A percentile compares a stretch with the other conserved stretches of the same genome.
Conservation (phyloP, 2,888 invertebrate genomes). For the Drosophila algonquin region DNA sequence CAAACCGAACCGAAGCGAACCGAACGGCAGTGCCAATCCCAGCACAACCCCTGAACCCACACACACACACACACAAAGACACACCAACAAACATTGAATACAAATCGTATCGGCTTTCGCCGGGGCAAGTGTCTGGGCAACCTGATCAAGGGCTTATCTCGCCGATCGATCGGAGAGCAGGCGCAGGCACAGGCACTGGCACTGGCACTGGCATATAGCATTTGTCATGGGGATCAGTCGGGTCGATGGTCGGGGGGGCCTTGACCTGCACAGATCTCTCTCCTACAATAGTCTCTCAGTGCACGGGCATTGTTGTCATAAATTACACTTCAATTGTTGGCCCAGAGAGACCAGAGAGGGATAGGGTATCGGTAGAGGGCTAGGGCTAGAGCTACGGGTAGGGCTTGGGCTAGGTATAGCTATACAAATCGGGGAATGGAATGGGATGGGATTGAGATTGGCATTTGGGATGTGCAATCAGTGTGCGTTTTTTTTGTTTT, state of each 20-base stretch:
- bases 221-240: conserved; percentile 69
- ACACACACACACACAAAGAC: not conserved
- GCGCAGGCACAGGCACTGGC: conserved; percentile 43
- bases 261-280: conserved; percentile 38
- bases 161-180: conserved; percentile 56
- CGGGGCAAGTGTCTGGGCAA: conserved; percentile 68
- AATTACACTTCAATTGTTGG: conserved; percentile 76
- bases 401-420: not conserved
- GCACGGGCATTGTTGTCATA: conserved; percentile 70
- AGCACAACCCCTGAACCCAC: conserved; percentile 23
- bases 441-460: conserved; percentile 12
- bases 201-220: conserved; percentile 43
- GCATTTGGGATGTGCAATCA: conserved; percentile 46
- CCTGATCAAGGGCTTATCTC: conserved; percentile 77
- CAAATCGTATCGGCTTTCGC: conserved; percentile 57
- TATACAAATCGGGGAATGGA: not conserved
- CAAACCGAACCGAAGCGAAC: conserved; percentile 13
- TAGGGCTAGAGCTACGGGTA: not conserved
- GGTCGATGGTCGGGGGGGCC: conserved; percentile 43
- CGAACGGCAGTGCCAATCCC: conserved; percentile 30
- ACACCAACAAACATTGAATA: conserved; percentile 13
- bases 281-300: conserved; percentile 17
- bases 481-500: conserved; percentile 54
- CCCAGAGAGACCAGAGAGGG: conserved; percentile 11
- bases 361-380: conserved; percentile 2